Percentiles rank a stretch among this genome's conserved stretches.
Conservation (phyloP, 2,113 vertebrate genomes). For the Festucalex cinctus region DNA sequence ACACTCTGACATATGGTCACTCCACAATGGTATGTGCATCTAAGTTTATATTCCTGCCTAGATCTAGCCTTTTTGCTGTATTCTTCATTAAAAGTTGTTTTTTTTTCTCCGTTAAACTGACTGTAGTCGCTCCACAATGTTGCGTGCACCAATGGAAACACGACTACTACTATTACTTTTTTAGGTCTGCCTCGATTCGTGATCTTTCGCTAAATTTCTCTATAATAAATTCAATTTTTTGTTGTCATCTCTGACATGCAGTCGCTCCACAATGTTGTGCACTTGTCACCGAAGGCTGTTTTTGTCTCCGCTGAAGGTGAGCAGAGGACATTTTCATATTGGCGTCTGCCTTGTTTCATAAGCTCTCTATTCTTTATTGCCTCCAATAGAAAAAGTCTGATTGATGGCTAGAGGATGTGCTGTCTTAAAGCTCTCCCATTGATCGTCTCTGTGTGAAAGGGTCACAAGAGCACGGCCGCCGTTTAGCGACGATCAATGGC, state of each 20-base stretch:
- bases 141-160: too few relatives aligned
- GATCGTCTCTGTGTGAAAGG: neutral
- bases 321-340: neutral
- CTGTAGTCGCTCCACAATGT: too few relatives aligned
- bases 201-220: too few relatives aligned
- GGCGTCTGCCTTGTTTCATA: neutral
- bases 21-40: too few relatives aligned
- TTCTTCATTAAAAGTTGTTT: too few relatives aligned
- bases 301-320: neutral
- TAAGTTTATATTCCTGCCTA: too few relatives aligned
- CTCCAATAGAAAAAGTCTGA: neutral
- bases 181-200: too few relatives aligned
- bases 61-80: too few relatives aligned
- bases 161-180: too few relatives aligned
- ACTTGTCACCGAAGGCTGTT: neutral
- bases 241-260: neutral
- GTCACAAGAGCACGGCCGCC: neutral
- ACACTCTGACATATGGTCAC: too few relatives aligned
- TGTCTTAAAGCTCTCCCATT: neutral
- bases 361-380: neutral
- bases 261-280: neutral
- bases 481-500: neutral
- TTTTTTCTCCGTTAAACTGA: too few relatives aligned
- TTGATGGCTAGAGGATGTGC: neutral
- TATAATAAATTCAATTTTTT: too few relatives aligned